Base-by-base conservation (phyloP, 2,888 invertebrate species). In the Caenorhabditis parvicauda region DNA sequence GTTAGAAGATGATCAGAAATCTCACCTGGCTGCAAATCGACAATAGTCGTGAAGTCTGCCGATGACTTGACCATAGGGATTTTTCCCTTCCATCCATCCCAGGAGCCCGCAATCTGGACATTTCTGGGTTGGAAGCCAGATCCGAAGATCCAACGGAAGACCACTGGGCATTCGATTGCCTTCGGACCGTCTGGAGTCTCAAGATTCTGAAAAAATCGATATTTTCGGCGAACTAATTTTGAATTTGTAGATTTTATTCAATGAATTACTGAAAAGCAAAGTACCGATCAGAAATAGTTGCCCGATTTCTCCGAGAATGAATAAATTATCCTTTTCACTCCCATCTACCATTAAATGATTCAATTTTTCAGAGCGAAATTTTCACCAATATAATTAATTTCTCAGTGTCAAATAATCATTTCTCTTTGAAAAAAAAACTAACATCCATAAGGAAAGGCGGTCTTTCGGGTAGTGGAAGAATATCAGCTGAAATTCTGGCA, bases 21-120 rank as follows among this genome's bases (percentile, higher is more conserved):
- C n/a, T n/a, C 41, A n/a, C 81, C 79, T 29, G 77, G 78, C 38
- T 71, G 69, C 12, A 81, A 57, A 49, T 81, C 79, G 55, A 94
- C 89, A 75, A 99, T 98, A 14, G 95, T 94, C 37, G 94, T 93
- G 86, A 98, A 98, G 84, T 98, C 95, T 3, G 91, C 91, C 83
- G 94, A 92, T 60, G 85, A 85, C 76, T 91, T 92, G 0, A 92
- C 94, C 90, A 96, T 91, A 0, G 94, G 94, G 64, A 96, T 88
- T 73, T 82, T 83, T 7, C 90, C 88, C 82, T 92, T 91, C 96
- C 96, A 96, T 64, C 90, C 89, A 46, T 92, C 91, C 79, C 79
- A 79, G 4, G 78, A 79, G 12, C 79, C 79, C 35, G 74, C 67
- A 37, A 79, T 72, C 22, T 65, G 63, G 2, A 79, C 79, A 39